Conservation (phyloP, 2,797 vertebrate genomes). For the Lagocephalus sceleratus region DNA sequence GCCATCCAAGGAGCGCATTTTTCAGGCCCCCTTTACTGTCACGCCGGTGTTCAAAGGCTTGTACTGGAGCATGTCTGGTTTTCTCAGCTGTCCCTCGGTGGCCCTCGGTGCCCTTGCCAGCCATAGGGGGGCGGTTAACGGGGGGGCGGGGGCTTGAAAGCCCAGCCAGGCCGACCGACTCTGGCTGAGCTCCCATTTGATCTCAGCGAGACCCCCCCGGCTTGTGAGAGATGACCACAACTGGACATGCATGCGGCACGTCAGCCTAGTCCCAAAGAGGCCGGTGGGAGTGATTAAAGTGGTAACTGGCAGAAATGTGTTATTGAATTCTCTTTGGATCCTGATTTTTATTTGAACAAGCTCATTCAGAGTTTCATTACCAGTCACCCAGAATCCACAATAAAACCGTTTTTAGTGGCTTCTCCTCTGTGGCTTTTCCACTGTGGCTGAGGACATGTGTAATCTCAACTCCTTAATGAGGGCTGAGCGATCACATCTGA, state of each 20-base stretch:
- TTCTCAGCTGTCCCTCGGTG: constrained; percentile 83
- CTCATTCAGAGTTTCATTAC: background rate
- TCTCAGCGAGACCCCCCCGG: constrained; percentile 68
- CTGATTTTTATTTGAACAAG: background rate
- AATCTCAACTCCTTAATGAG: background rate
- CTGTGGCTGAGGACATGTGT: background rate
- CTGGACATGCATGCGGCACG: constrained; percentile 65
- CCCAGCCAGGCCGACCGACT: constrained; percentile 47
- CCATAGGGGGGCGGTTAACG: constrained; percentile 57
- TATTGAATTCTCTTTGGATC: background rate
- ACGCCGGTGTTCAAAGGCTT: constrained; percentile 68
- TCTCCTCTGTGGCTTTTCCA: background rate
- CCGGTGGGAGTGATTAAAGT: background rate
- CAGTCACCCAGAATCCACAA: background rate
- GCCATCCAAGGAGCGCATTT: constrained; percentile 46
- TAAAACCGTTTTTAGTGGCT: background rate
- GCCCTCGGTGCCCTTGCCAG: constrained; percentile 67
- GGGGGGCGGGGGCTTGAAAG: constrained; percentile 25
- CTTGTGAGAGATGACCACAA: constrained; percentile 77
- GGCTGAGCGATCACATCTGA: background rate
- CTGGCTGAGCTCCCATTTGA: constrained; percentile 63
- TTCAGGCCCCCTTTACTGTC: constrained; percentile 43
- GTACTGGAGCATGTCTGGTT: constrained; percentile 72
- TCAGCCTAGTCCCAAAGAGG: constrained; percentile 12
- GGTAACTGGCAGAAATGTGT: background rate